A percentile compares a stretch with the other conserved stretches of the same genome.
These are phyloP conservation scores for Gopherus flavomarginatus DNA, from an alignment of 2,113 vertebrate species.

Conservation along the genomic window DNA sequence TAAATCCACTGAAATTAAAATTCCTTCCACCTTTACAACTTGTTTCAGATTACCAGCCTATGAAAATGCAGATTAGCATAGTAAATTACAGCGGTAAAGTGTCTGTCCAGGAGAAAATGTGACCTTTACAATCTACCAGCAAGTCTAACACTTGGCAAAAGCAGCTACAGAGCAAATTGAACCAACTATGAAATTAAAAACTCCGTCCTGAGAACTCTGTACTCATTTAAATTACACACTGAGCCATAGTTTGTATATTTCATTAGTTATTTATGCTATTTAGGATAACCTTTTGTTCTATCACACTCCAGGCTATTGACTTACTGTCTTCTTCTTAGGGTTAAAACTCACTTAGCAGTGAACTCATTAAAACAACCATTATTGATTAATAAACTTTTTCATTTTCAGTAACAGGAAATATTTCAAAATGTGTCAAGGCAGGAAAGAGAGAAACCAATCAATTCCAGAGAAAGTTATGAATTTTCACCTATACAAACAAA, in stretches of 20 bases:
- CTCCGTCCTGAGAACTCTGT: neutral
- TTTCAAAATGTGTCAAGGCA: neutral
- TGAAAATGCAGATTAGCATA: neutral
- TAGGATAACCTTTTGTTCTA: neutral
- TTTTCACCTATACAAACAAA: neutral
- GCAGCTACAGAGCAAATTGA: neutral
- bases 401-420: neutral
- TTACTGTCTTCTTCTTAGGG: neutral
- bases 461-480: neutral
- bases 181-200: constrained; percentile 7
- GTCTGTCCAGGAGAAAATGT: neutral
- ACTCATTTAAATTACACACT: fast-evolving
- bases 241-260: neutral
- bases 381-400: neutral
- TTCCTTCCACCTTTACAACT: neutral
- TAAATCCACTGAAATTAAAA: neutral
- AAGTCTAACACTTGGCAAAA: neutral
- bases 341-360: neutral
- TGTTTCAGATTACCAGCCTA: neutral
- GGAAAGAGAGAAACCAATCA: neutral
- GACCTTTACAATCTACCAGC: neutral
- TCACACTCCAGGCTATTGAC: neutral
- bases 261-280: neutral
- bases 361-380: neutral
- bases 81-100: neutral